phyloP scores from a whole-genome alignment of 53 echinoderm and acorn worm genomes.

The Astropecten irregularis region DNA sequence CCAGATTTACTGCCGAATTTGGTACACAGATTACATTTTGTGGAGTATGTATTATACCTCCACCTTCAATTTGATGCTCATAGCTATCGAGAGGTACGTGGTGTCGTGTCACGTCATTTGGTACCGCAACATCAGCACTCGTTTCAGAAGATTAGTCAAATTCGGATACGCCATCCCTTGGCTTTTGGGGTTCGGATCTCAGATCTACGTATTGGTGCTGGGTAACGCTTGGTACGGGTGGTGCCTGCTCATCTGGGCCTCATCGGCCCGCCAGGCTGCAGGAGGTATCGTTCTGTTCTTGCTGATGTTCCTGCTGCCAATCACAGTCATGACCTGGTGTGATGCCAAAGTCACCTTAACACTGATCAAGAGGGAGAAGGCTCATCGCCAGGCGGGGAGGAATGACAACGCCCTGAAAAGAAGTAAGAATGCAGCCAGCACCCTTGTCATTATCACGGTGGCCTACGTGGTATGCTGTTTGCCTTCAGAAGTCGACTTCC shows the following conservation, averaged over 20 bases:
- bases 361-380: neutral
- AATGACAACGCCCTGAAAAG: neutral
- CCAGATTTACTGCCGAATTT: neutral
- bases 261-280: neutral
- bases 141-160: neutral
- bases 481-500: neutral
- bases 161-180: neutral
- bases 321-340: constrained; percentile 4
- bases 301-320: constrained; percentile 4
- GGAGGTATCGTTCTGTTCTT: neutral
- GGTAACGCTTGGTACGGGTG: neutral
- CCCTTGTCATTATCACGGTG: constrained; percentile 12
- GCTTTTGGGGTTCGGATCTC: neutral
- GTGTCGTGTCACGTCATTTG: constrained; percentile 8
- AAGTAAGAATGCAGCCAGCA: constrained; percentile 13
- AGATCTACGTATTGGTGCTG: neutral
- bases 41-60: constrained; percentile 24
- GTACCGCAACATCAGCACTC: constrained; percentile 24
- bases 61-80: constrained; percentile 15
- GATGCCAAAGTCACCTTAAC: neutral
- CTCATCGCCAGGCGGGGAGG: neutral
- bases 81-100: constrained; percentile 3
- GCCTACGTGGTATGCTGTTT: constrained; percentile 20
- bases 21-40: constrained; percentile 10
- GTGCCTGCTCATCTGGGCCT: neutral